phyloP scores from a whole-genome alignment of 2,888 invertebrate species.

The Hoplodrina ambigua region DNA sequence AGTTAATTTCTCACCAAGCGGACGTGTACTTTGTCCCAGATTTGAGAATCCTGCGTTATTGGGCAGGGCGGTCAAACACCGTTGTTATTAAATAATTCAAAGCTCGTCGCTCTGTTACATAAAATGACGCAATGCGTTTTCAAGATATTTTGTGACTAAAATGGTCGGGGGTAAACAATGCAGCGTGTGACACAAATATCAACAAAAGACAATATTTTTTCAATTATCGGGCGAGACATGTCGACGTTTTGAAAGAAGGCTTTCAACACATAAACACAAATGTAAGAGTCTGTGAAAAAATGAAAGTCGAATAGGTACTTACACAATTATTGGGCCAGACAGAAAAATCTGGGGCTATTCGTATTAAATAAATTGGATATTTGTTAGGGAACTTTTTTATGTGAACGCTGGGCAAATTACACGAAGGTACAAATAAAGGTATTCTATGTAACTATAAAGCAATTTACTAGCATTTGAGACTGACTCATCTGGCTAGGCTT shows the following conservation, averaged over 20 bases:
- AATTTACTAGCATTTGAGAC: slow-evolving; percentile 4
- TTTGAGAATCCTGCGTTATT: slow-evolving; percentile 35
- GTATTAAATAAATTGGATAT: slow-evolving; percentile 20
- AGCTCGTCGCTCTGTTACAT: slow-evolving; percentile 71
- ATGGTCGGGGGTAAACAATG: slow-evolving; percentile 58
- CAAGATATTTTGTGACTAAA: slow-evolving; percentile 68
- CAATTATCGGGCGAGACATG: slow-evolving; percentile 15
- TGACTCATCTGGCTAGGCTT: not conserved
- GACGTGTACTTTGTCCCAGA: slow-evolving; percentile 27
- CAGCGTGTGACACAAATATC: slow-evolving; percentile 39
- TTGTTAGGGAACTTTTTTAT: not conserved
- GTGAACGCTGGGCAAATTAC: not conserved
- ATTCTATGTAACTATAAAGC: slow-evolving; percentile 5
- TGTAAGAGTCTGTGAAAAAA: not conserved
- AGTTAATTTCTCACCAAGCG: slow-evolving; percentile 30
- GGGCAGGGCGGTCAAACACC: slow-evolving; percentile 43
- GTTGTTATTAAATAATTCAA: slow-evolving; percentile 66
- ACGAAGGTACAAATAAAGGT: not conserved
- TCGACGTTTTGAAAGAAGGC: slow-evolving; percentile 6
- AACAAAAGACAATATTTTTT: slow-evolving; percentile 29
- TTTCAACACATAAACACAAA: slow-evolving; percentile 7
- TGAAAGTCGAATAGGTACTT: slow-evolving; percentile 5
- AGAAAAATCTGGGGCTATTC: not conserved
- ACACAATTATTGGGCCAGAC: not conserved
- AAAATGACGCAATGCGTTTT: slow-evolving; percentile 74